A percentile compares a stretch with the other conserved stretches of the same genome.
phyloP scores from a whole-genome alignment of 2,113 vertebrate genomes.

The Atlantisia rogersi region DNA sequence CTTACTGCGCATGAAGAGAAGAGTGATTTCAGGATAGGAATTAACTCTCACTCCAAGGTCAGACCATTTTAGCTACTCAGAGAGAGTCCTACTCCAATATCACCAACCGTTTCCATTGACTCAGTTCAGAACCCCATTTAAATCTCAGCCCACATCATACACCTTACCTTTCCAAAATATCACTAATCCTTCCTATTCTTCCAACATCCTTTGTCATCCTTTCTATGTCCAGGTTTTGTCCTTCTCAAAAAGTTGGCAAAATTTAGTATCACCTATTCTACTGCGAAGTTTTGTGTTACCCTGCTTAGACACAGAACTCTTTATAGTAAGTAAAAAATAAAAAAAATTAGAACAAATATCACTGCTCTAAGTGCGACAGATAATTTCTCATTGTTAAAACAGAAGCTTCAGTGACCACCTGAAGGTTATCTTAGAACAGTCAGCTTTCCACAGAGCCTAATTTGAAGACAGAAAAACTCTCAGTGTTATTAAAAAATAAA shows the following conservation, averaged over 20 bases:
- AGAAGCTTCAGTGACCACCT: not conserved
- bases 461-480: not conserved
- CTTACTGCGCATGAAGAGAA: not conserved
- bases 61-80: not conserved
- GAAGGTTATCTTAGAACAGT: not conserved
- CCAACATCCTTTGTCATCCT: not conserved
- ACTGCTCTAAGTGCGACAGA: rapidly evolving
- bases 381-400: not conserved
- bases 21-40: not conserved
- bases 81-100: not conserved
- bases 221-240: not conserved
- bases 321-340: not conserved
- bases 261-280: not conserved
- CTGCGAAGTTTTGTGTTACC: not conserved
- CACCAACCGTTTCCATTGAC: not conserved
- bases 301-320: not conserved
- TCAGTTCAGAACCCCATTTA: not conserved
- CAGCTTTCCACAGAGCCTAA: not conserved
- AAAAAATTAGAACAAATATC: not conserved
- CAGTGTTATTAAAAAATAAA: not conserved
- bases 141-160: not conserved
- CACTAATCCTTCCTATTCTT: not conserved
- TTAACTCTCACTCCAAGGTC: not conserved
- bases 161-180: not conserved
- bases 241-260: not conserved